These are phyloP conservation scores for Amphiura filiformis DNA, from an alignment of 35 echinoderm and acorn worm species.

Conservation along the genomic window DNA sequence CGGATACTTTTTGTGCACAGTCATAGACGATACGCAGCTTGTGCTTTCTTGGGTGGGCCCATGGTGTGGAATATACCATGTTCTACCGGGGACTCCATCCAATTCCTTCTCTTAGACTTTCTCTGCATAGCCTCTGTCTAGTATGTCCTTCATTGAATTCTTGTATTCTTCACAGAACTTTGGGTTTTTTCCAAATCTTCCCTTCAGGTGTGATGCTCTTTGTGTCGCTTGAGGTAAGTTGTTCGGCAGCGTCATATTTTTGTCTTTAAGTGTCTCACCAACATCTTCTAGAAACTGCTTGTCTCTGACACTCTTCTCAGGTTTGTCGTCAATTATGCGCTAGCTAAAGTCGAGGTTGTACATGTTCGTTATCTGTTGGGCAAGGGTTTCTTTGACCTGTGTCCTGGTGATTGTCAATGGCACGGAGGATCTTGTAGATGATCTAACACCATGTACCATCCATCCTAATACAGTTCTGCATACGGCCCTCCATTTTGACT, in stretches of 20 bases:
- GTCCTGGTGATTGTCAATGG: background rate
- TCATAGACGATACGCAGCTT: background rate
- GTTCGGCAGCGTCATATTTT: background rate
- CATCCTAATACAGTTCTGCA: conserved; percentile 28
- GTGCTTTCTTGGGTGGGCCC: background rate
- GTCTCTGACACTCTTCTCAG: background rate
- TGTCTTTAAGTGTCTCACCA: background rate
- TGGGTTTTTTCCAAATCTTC: background rate
- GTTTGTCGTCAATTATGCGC: background rate
- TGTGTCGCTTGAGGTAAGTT: background rate
- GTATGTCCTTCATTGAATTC: background rate
- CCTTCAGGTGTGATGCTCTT: background rate
- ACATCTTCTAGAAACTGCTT: background rate
- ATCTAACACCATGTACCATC: conserved; percentile 20
- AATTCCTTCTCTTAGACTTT: background rate
- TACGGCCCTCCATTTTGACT: conserved; percentile 27
- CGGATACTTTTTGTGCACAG: no score
- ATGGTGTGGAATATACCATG: background rate
- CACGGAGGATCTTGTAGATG: background rate
- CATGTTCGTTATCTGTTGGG: background rate
- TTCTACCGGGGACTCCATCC: background rate
- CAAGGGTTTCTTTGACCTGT: no score
- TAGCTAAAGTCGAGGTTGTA: background rate
- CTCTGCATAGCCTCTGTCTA: background rate
- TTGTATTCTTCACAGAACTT: background rate